Base-by-base conservation (phyloP, 2,888 invertebrate genomes). In the Thyatira batis region DNA sequence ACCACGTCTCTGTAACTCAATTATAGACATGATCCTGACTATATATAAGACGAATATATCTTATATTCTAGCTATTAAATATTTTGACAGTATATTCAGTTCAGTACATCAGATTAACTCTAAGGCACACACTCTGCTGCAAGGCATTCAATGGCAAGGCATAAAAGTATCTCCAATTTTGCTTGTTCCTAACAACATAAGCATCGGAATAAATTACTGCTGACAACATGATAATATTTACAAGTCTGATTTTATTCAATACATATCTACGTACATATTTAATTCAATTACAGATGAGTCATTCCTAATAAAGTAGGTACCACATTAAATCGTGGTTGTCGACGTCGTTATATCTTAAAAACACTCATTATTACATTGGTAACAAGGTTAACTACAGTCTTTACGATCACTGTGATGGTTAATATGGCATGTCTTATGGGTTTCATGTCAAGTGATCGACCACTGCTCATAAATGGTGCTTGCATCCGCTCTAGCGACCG, bases 401-500 rank as follows among this genome's bases (percentile, higher is more conserved):
- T n/a, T 46, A 23, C 23, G 9, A 25, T 23, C 45, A 1, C 9
- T 17, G 48, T 28, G 27, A 11, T 27, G 28, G 48, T 17, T 48
- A 48, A 48, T 48, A 48, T 27, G 28, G 27, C 48, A 45, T 45
- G 48, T 48, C 20, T 20, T 27, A 48, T 33, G 27, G 51, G 58
- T 51, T 51, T 50, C 57, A 57, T 56, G 55, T 50, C 43, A 46
- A 52, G 43, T 49, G 53, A 54, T 48, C 27, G 20, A 4, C 48
- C 27, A 27, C 48, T 48, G 27, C 48, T 27, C 60, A 51, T 67
- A 63, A 65, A 71, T 67, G 69, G 68, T 39, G 58, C 54, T 46
- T 28, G 53, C 64, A 65, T 75, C 73, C 73, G 69, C 53, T 57
- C 55, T 51, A 54, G 27, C 8, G 27, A 10, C 20, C 48, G 17